Percentiles rank a stretch among this genome's conserved stretches.
phyloP scores from a whole-genome alignment of 2,888 invertebrate species.

The Pyrocoelia pectoralis region DNA sequence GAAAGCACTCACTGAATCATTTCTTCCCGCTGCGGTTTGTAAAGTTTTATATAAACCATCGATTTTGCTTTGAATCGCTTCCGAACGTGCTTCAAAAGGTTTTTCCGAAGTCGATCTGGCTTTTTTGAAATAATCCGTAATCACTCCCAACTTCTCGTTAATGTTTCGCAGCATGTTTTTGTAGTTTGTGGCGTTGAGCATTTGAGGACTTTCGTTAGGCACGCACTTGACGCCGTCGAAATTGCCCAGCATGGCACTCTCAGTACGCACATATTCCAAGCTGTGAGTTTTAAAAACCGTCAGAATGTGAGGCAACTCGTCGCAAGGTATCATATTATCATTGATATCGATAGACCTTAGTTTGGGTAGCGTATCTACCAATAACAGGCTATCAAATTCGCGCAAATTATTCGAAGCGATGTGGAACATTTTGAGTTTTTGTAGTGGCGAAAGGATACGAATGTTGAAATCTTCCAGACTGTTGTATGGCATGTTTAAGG shows the following conservation, averaged over 20 bases:
- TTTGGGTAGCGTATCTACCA: neutral
- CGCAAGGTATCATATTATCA: constrained; percentile 21
- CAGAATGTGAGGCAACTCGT: constrained; percentile 5
- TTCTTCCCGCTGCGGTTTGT: neutral
- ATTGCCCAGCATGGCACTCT: neutral
- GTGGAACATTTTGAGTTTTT: neutral
- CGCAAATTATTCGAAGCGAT: constrained; percentile 18
- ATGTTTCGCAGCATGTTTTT: neutral
- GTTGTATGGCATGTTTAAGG: constrained; percentile 11
- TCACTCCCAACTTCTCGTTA: constrained; percentile 3
- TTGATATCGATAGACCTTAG: constrained; percentile 15
- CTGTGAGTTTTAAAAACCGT: neutral
- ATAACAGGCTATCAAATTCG: neutral
- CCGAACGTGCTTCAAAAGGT: neutral
- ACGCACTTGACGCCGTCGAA: constrained; percentile 19
- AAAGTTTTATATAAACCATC: neutral
- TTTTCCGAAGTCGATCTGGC: neutral
- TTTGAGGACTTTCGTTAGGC: neutral
- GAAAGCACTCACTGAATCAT: constrained; percentile 5
- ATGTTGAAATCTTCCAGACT: constrained; percentile 1
- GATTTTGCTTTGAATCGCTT: neutral
- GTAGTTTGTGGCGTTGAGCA: neutral
- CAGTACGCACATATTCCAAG: neutral
- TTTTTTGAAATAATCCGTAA: neutral
- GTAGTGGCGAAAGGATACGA: neutral